These are phyloP conservation scores for Myripristis murdjan DNA, from an alignment of 2,797 vertebrate species.

Conservation along the genomic window DNA sequence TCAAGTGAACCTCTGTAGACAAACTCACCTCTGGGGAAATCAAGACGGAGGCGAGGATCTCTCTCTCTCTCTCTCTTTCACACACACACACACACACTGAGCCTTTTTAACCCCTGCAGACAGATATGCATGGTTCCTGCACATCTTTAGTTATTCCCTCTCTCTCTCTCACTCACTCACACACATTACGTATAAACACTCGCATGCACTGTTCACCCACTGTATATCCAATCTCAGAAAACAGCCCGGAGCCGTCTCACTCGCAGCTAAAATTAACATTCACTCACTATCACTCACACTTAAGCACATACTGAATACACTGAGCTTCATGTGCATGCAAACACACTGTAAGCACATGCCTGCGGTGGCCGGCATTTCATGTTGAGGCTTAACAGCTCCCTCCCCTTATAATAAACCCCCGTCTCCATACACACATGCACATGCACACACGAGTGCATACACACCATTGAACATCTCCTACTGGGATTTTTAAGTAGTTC, in stretches of 20 bases:
- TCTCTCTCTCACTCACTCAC: not conserved
- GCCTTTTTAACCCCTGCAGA: constrained; percentile 28
- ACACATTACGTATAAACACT: constrained; percentile 10
- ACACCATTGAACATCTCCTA: constrained; percentile 57
- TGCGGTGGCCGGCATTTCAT: constrained; percentile 33
- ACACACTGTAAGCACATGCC: constrained; percentile 34
- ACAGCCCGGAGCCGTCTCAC: constrained; percentile 34
- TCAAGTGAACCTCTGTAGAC: constrained; percentile 54
- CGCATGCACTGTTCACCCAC: constrained; percentile 9
- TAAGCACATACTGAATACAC: constrained; percentile 26
- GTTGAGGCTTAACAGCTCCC: constrained; percentile 34
- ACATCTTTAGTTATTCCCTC: constrained; percentile 18
- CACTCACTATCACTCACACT: constrained; percentile 8
- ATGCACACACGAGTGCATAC: constrained; percentile 25
- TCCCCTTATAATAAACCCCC: constrained; percentile 1
- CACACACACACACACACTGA: not conserved
- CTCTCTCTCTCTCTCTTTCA: not conserved
- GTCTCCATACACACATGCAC: constrained; percentile 20
- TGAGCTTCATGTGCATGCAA: constrained; percentile 32
- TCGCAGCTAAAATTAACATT: constrained; percentile 42
- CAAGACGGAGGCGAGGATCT: constrained; percentile 17
- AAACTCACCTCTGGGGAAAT: constrained; percentile 73
- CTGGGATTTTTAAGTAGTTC: constrained; percentile 77
- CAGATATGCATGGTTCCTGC: constrained; percentile 6
- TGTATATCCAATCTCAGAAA: constrained; percentile 18